Percentiles rank a stretch among this genome's conserved stretches.
Evolutionary conservation across 1,140 invertebrate genomes (phyloP).

Genomic region (Alviniconcha marisindica): DNA sequence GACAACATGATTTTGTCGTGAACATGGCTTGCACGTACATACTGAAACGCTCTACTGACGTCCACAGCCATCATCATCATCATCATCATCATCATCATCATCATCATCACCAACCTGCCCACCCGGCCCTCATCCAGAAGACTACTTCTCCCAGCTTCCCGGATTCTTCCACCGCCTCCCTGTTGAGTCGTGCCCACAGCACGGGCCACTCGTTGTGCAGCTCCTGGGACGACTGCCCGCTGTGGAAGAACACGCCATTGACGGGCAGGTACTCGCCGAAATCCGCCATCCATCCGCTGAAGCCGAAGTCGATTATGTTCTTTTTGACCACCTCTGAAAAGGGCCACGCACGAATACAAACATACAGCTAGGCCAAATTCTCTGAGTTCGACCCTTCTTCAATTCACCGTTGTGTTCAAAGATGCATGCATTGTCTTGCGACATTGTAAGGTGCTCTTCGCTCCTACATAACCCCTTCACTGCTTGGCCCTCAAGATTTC

Average conservation of each 20-base stretch:
- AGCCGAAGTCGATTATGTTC: slow-evolving; percentile 73
- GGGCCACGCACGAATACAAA: not conserved
- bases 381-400: no score
- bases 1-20: no score
- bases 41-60: no score
- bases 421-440: no score
- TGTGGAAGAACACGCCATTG: slow-evolving; percentile 56
- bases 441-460: no score
- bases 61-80: no score
- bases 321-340: slow-evolving; percentile 59
- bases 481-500: no score
- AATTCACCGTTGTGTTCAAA: no score
- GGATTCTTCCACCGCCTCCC: slow-evolving; percentile 68
- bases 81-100: no score
- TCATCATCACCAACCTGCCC: slow-evolving; percentile 60
- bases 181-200: slow-evolving; percentile 65
- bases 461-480: no score
- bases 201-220: slow-evolving; percentile 67
- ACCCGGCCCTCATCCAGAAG: slow-evolving; percentile 74
- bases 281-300: slow-evolving; percentile 77
- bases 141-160: slow-evolving; percentile 70
- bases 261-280: slow-evolving; percentile 75
- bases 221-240: slow-evolving; percentile 46
- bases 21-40: no score
- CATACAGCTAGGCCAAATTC: not conserved